Percentiles rank a stretch among this genome's conserved stretches.
Evolutionary conservation across 2,888 invertebrate species (phyloP).

Genomic region (Himalopsyche anomala): DNA sequence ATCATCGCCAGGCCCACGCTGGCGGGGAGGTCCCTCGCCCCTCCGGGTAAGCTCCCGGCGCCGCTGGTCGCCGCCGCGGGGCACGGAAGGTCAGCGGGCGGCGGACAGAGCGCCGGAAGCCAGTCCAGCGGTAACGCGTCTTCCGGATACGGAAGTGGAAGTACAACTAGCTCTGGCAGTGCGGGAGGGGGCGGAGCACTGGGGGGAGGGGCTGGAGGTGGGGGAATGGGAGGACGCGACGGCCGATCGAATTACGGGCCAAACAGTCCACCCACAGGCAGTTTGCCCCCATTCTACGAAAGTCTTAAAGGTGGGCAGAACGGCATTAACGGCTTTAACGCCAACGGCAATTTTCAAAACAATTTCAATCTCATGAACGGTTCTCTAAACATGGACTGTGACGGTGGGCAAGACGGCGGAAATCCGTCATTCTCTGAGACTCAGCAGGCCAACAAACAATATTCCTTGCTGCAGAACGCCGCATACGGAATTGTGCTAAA

Average conservation of each 20-base stretch:
- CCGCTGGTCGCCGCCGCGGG: slow-evolving; percentile 87
- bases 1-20: slow-evolving; percentile 76
- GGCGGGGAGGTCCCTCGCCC: slow-evolving; percentile 76
- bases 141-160: slow-evolving; percentile 74
- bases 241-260: slow-evolving; percentile 92
- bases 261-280: slow-evolving; percentile 91
- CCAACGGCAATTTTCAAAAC: slow-evolving; percentile 80
- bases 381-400: slow-evolving; percentile 85
- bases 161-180: slow-evolving; percentile 78
- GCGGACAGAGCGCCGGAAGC: slow-evolving; percentile 75
- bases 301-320: slow-evolving; percentile 89
- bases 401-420: slow-evolving; percentile 79
- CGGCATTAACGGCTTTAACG: slow-evolving; percentile 81
- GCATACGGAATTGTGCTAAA: slow-evolving; percentile 88
- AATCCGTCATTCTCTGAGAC: slow-evolving; percentile 72
- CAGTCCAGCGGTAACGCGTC: slow-evolving; percentile 75
- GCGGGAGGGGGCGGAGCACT: slow-evolving; percentile 78
- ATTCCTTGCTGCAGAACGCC: slow-evolving; percentile 88
- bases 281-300: slow-evolving; percentile 92
- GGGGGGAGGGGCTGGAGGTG: slow-evolving; percentile 83
- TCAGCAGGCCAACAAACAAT: slow-evolving; percentile 81
- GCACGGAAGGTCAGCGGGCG: slow-evolving; percentile 84
- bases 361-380: slow-evolving; percentile 83
- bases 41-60: slow-evolving; percentile 79
- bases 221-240: slow-evolving; percentile 87